Evolutionary conservation across 2,113 vertebrate genomes (phyloP).

Genomic region (Psilopogon haemacephalus): DNA sequence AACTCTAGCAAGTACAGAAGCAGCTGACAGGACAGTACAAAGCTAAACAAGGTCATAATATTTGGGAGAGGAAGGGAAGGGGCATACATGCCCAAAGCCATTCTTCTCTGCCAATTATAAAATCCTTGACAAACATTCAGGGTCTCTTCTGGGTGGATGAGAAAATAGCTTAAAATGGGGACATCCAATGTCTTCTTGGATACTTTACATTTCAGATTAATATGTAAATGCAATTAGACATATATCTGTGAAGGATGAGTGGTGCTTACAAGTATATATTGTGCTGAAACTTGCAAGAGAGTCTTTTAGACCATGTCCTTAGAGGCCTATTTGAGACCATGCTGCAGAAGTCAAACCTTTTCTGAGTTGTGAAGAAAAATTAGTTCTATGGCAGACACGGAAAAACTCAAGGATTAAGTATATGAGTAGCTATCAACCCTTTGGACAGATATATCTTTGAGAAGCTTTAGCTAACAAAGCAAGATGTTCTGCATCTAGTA

Average conservation of each 20-base stretch:
- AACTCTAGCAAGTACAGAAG: neutral
- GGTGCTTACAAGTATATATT: neutral
- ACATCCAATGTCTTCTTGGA: neutral
- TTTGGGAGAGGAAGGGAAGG: neutral
- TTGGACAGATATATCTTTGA: neutral
- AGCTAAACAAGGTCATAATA: neutral
- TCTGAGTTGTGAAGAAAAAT: neutral
- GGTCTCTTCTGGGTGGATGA: neutral
- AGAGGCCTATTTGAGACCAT: neutral
- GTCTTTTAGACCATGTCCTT: neutral
- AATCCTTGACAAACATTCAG: conserved; percentile 14
- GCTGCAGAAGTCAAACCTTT: neutral
- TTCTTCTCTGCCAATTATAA: neutral
- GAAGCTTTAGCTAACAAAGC: neutral
- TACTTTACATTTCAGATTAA: neutral
- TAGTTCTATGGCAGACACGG: neutral
- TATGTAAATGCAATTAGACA: conserved; percentile 4
- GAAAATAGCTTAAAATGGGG: neutral
- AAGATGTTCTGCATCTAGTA: neutral
- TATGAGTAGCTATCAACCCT: neutral
- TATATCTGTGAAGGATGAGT: neutral
- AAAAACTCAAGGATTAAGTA: neutral
- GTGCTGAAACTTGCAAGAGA: neutral
- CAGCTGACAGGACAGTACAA: neutral
- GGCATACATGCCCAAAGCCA: neutral